Evolutionary conservation across 1,140 invertebrate genomes (phyloP).

Genomic region (Bradysia coprophila): DNA sequence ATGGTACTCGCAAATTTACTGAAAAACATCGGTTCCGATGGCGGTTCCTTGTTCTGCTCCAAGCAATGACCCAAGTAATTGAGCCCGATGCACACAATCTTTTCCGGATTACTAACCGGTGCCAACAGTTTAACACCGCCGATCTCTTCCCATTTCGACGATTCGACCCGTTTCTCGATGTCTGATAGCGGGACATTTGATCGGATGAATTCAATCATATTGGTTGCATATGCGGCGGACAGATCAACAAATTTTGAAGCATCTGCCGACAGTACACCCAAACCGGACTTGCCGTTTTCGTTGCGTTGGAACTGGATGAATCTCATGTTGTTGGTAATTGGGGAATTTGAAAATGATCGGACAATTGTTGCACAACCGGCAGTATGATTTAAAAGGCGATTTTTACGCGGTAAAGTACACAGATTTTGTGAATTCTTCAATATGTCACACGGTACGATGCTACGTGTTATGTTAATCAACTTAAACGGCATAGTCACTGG

Average conservation of each 20-base stretch:
- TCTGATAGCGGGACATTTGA: conserved; percentile 8
- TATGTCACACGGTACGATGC: too few species aligned
- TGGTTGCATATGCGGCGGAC: conserved; percentile 10
- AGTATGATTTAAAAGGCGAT: too few species aligned
- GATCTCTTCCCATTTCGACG: conserved; percentile 9
- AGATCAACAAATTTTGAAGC: conserved; percentile 14
- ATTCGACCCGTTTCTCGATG: conserved; percentile 5
- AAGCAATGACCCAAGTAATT: conserved; percentile 64
- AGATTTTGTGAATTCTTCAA: too few species aligned
- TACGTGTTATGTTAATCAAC: too few species aligned
- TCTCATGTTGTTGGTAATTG: too few species aligned
- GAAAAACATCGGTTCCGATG: conserved; percentile 57
- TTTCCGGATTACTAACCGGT: conserved; percentile 51
- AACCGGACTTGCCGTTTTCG: conserved; percentile 13
- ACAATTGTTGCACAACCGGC: too few species aligned
- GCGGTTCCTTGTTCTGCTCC: conserved; percentile 51
- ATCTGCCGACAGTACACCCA: conserved; percentile 17
- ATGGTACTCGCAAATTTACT: conserved; percentile 64
- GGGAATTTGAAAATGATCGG: too few species aligned
- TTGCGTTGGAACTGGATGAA: conserved; percentile 21
- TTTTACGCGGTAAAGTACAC: too few species aligned
- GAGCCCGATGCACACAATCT: conserved; percentile 58
- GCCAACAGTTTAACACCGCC: conserved; percentile 35
- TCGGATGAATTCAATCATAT: conserved; percentile 14
- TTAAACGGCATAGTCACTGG: too few species aligned